Evolutionary conservation across 2,888 invertebrate species (phyloP).

Genomic region (Trimorus sp.): DNA sequence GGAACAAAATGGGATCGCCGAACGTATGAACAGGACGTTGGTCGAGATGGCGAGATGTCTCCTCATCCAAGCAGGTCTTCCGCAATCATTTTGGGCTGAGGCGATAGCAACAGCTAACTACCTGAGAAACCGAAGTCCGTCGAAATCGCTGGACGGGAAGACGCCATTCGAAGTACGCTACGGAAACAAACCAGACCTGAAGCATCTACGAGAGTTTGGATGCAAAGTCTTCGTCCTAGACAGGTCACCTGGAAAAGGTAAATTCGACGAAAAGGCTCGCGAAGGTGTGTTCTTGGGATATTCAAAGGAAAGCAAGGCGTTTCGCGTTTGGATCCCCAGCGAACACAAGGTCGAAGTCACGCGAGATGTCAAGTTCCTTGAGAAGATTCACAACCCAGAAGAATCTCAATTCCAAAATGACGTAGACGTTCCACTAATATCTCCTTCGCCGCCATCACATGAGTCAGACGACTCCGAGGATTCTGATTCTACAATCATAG

Average conservation of each 20-base stretch:
- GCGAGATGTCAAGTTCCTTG: constrained; percentile 5
- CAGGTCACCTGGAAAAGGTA: not conserved
- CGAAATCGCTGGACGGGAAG: not conserved
- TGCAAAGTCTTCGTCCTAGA: not conserved
- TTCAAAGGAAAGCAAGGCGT: not conserved
- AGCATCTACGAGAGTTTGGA: not conserved
- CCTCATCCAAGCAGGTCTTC: constrained; percentile 1
- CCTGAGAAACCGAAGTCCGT: not conserved
- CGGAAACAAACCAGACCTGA: not conserved
- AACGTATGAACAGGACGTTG: not conserved
- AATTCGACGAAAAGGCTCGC: not conserved
- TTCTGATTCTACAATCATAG: not conserved
- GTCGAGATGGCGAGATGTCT: not conserved
- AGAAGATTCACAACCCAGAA: not conserved
- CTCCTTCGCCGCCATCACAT: not conserved
- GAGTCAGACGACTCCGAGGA: not conserved
- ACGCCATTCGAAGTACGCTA: constrained; percentile 1
- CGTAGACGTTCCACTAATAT: not conserved
- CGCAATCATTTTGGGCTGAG: not conserved
- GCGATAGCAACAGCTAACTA: not conserved
- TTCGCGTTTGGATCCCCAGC: not conserved
- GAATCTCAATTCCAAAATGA: not conserved
- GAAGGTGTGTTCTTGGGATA: not conserved
- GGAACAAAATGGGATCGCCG: constrained; percentile 1
- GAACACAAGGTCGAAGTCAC: not conserved